Percentiles rank a stretch among this genome's conserved stretches.
Conservation (phyloP, 1,140 invertebrate species). For the Pomacea maculata region DNA sequence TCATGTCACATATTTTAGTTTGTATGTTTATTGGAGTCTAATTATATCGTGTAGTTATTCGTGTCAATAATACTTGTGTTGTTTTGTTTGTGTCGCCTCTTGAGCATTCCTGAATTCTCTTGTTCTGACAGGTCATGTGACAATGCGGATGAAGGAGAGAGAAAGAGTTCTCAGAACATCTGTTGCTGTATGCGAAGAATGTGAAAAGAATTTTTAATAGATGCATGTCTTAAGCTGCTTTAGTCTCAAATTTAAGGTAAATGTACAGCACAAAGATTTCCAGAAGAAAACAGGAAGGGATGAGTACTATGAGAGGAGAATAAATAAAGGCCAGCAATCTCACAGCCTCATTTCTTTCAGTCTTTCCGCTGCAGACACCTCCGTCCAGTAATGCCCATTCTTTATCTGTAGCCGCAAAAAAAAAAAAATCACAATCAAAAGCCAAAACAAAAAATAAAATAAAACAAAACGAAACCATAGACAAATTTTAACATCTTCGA, state of each 20-base stretch:
- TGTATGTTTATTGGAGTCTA: too few relatives aligned
- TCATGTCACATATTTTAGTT: background rate
- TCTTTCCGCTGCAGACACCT: constrained; percentile 84
- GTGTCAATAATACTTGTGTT: background rate
- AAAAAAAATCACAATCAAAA: background rate
- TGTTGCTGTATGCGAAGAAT: background rate
- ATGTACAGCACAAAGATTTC: background rate
- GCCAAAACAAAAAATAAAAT: too few relatives aligned
- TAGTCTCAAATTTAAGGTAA: background rate
- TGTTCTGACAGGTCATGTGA: background rate
- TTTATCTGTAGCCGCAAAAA: constrained; percentile 56
- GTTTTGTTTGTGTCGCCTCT: background rate
- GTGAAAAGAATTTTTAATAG: background rate
- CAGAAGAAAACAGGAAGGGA: background rate
- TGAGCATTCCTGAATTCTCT: background rate
- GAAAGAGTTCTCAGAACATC: background rate
- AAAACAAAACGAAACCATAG: too few relatives aligned
- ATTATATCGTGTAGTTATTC: background rate
- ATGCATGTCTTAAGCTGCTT: background rate
- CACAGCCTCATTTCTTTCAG: constrained; percentile 82
- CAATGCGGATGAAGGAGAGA: background rate
- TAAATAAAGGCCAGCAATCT: constrained; percentile 2
- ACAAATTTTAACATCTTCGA: too few relatives aligned
- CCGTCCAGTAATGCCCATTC: constrained; percentile 75
- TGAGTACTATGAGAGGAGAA: background rate